phyloP scores from a whole-genome alignment of 1,140 invertebrate species.

The Pseudomyrmex sp. region DNA sequence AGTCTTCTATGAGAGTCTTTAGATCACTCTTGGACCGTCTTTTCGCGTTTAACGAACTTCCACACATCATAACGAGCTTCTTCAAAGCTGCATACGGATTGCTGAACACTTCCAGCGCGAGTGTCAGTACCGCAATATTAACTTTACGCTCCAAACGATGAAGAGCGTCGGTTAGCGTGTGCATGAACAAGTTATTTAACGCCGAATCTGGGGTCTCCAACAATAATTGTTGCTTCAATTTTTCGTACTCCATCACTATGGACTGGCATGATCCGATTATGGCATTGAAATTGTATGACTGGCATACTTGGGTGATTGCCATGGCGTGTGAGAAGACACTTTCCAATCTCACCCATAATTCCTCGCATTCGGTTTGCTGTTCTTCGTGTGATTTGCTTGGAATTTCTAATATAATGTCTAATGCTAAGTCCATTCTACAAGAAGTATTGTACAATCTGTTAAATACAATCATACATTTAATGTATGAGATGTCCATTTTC shows the following conservation, averaged over 20 bases:
- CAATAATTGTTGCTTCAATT: conserved; percentile 79
- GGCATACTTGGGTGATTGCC: conserved; percentile 83
- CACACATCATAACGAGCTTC: conserved; percentile 81
- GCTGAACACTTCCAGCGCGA: conserved; percentile 83
- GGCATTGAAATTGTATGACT: conserved; percentile 82
- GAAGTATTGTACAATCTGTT: conserved; percentile 10
- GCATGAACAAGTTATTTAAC: conserved; percentile 81
- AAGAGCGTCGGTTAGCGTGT: conserved; percentile 81
- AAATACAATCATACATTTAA: neutral
- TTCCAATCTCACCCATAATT: conserved; percentile 81
- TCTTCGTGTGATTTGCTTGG: conserved; percentile 67
- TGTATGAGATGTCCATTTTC: neutral
- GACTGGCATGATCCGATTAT: conserved; percentile 81
- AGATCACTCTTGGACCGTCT: conserved; percentile 79
- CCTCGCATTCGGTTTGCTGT: conserved; percentile 73
- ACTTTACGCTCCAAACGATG: conserved; percentile 83
- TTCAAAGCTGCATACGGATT: conserved; percentile 79
- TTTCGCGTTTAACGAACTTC: conserved; percentile 77
- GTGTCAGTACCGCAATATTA: conserved; percentile 82
- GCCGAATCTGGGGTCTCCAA: conserved; percentile 76
- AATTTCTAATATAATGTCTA: conserved; percentile 80
- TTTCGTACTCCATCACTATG: conserved; percentile 82
- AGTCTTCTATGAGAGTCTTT: conserved; percentile 84
- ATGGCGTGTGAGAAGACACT: conserved; percentile 83
- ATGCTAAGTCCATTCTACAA: conserved; percentile 81